Percentiles rank a stretch among this genome's conserved stretches.
Evolutionary conservation across 2,113 vertebrate genomes (phyloP).

Genomic region (Hippocampus comes): DNA sequence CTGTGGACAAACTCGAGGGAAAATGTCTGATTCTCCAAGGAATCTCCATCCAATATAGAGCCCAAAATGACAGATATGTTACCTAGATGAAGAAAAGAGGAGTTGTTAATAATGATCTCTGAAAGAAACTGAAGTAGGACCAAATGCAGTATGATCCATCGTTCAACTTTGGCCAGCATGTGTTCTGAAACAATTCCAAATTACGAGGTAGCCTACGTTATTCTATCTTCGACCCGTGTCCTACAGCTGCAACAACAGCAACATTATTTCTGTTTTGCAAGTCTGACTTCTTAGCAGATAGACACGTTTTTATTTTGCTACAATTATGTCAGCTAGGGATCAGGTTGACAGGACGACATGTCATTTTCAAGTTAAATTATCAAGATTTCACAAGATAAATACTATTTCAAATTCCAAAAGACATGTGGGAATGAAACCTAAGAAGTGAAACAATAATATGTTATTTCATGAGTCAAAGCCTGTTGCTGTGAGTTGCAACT

Average conservation of each 20-base stretch:
- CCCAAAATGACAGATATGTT: conserved; percentile 28
- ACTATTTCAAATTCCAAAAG: no score
- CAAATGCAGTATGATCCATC: neutral
- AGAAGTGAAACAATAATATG: no score
- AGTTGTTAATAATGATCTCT: neutral
- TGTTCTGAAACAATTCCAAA: neutral
- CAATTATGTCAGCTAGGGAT: no score
- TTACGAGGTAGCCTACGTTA: neutral
- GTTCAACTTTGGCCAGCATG: neutral
- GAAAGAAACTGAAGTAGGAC: neutral
- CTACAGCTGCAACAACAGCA: neutral
- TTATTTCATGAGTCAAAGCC: no score
- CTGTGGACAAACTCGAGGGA: conserved; percentile 23
- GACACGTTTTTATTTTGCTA: no score
- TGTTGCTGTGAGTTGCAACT: no score
- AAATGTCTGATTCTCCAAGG: conserved; percentile 40
- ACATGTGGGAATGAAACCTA: no score
- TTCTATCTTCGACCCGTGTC: neutral
- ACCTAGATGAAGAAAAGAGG: conserved; percentile 28
- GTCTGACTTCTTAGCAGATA: no score
- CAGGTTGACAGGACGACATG: no score
- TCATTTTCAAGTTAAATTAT: no score
- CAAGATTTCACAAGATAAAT: no score
- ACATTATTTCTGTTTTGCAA: neutral
- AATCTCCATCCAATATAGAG: conserved; percentile 12